Evolutionary conservation across 35 echinoderm and acorn worm genomes (phyloP), one percentile per base, ranked within the genome.

Genomic region (Apostichopus japonicus): DNA sequence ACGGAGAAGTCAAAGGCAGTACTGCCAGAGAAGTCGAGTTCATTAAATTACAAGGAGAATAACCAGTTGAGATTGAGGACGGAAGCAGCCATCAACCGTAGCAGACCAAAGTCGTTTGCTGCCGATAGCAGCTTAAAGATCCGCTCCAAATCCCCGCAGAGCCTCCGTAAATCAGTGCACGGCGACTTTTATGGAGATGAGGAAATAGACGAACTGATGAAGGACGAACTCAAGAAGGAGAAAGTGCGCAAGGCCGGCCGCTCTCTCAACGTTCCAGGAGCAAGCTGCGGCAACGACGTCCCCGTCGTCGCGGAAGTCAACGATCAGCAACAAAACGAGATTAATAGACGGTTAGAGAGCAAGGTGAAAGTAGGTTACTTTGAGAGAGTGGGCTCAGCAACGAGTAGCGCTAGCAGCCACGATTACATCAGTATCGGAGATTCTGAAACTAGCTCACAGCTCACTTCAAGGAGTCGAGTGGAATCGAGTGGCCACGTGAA

Each of bases 141-240:
- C 52, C 76, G 21, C 16, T 79, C 77, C 71, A 91, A 79, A 67
- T 77, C 86, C 11, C 61, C 86, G 51, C 53, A 79, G n/a, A 91
- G 52, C 76, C 6, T 58, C 53, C 90, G 90, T 58, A 91, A 91
- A 91, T 79, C 90, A 61, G 72, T 91, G 6, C 94, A 92, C 79
- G 96, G 94, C 55, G 83, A 92, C 21, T 97, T 86, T 79, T 97
- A 97, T 92, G 90, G 84, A 44, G 95, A 96, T 90, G 93, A 97
- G 63, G 96, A 97, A 91, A 97, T 95, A 55, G 92, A 98, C 73
- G 87, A 94, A 52, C 72, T 93, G 65, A 92, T 95, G 90, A 91
- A 92, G 67, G 90, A 96, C 58, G 93, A 94, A 75, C 75, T 95
- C 24, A 91, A 96, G 77, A 94, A 94, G 57, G 90, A 94, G 78